These are phyloP conservation scores for Tragelaphus strepsiceros DNA, from an alignment of 2,113 vertebrate species.

Conservation along the genomic window DNA sequence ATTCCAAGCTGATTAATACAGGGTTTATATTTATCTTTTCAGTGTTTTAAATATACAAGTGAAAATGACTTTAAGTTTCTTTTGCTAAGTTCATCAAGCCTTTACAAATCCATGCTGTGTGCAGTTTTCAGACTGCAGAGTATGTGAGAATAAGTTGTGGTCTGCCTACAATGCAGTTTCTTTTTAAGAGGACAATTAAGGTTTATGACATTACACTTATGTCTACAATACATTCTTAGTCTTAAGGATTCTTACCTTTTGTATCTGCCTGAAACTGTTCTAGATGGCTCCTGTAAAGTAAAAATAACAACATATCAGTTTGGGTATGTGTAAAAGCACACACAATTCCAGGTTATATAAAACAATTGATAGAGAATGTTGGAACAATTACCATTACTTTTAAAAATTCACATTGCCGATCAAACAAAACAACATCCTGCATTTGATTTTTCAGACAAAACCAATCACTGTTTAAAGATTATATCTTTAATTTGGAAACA, in stretches of 20 bases:
- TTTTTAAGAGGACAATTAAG: background rate
- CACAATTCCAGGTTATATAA: background rate
- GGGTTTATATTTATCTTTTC: background rate
- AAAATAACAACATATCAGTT: constrained; percentile 53
- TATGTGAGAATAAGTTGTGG: background rate
- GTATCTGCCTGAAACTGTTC: constrained; percentile 85
- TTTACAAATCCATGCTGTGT: background rate
- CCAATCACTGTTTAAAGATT: background rate
- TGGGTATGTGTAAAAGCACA: background rate
- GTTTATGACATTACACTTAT: background rate
- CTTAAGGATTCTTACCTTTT: constrained; percentile 87
- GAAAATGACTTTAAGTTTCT: background rate
- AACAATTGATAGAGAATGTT: background rate
- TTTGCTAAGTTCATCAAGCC: constrained; percentile 19
- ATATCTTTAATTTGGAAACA: background rate
- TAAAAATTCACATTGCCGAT: background rate
- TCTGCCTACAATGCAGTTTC: background rate
- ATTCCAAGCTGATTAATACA: background rate
- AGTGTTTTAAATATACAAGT: background rate
- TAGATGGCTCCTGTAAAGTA: constrained; percentile 87
- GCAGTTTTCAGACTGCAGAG: background rate
- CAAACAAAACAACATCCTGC: background rate
- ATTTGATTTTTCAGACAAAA: constrained; percentile 9
- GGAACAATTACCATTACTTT: background rate
- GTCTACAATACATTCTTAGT: background rate